Evolutionary conservation across 2,888 invertebrate species (phyloP).

Genomic region (Drosophila vallismaia): DNA sequence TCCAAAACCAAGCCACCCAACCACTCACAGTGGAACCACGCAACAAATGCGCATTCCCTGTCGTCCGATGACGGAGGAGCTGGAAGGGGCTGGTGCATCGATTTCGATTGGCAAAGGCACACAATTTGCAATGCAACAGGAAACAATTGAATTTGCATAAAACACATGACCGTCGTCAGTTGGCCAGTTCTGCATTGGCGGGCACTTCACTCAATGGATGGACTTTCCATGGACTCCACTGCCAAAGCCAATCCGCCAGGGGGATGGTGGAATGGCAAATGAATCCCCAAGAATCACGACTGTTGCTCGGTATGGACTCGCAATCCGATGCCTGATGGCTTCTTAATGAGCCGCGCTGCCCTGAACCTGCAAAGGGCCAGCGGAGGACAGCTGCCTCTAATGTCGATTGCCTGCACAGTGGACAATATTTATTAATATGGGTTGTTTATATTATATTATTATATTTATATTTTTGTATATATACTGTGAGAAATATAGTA

Average conservation of each 20-base stretch:
- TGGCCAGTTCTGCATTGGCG: slow-evolving; percentile 23
- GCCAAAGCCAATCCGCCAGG: not conserved
- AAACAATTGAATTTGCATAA: slow-evolving; percentile 77
- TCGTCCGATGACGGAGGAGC: not conserved
- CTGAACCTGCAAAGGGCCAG: slow-evolving; percentile 42
- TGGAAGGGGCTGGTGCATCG: slow-evolving; percentile 12
- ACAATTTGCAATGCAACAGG: slow-evolving; percentile 74
- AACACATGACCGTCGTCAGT: slow-evolving; percentile 66
- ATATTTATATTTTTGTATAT: not conserved
- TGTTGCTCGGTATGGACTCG: slow-evolving; percentile 37
- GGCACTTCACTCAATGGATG: slow-evolving; percentile 28
- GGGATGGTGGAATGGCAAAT: not conserved
- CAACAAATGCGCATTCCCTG: slow-evolving; percentile 46
- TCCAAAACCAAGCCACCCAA: not conserved
- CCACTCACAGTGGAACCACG: slow-evolving; percentile 13
- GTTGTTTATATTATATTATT: not conserved
- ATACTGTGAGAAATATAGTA: no score
- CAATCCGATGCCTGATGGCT: slow-evolving; percentile 59
- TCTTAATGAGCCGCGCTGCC: slow-evolving; percentile 64
- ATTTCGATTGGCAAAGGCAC: slow-evolving; percentile 47
- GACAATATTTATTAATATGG: not conserved
- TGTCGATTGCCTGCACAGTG: slow-evolving; percentile 35
- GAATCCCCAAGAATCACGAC: slow-evolving; percentile 5
- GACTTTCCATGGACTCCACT: slow-evolving; percentile 20
- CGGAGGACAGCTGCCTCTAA: slow-evolving; percentile 33